Evolutionary conservation across 2,888 invertebrate genomes (phyloP), one percentile per base, ranked within the genome.

Genomic region (Dryococelus australis): DNA sequence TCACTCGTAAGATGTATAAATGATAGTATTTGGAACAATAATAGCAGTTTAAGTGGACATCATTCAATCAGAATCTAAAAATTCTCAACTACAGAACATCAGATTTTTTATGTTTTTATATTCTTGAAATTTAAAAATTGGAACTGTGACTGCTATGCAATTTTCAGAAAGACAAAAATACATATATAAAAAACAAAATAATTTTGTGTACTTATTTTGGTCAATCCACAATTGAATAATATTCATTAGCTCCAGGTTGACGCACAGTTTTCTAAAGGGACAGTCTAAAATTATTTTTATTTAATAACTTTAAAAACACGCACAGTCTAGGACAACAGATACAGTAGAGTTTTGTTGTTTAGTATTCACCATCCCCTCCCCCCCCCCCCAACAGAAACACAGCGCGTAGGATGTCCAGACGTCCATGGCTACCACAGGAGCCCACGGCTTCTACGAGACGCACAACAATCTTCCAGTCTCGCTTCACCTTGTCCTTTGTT

Each of bases 271-370:
- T 65, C 87, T 88, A 87, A 86, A 85, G 88, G 88, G 85, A 88
- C 86, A 88, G 88, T 88, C 86, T 88, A 88, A 87, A 88, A 88
- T 87, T 85, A 84, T 86, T 79, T 87, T 83, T 83, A 35, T 83
- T 81, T 85, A 86, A 86, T 88, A 88, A 86, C 65, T 88, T 88
- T 88, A 88, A 88, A 89, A 89, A 89, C 89, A 89, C 88, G 87
- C 89, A 88, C 89, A 88, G 87, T 88, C 86, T 89, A 89, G 78
- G 87, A 89, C 88, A 89, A 89, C 88, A 89, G 83, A 87, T 86
- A 89, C 24, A 87, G 86, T 88, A 87, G 87, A 87, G 86, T 85
- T 86, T 83, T 86, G 85, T 87, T 79, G 83, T 87, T 87, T 47
- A 35, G 80, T 80, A 88, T 20, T 80, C 86, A 86, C 86, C 86